phyloP scores from a whole-genome alignment of 2,888 invertebrate genomes.

The Seira ritae region DNA sequence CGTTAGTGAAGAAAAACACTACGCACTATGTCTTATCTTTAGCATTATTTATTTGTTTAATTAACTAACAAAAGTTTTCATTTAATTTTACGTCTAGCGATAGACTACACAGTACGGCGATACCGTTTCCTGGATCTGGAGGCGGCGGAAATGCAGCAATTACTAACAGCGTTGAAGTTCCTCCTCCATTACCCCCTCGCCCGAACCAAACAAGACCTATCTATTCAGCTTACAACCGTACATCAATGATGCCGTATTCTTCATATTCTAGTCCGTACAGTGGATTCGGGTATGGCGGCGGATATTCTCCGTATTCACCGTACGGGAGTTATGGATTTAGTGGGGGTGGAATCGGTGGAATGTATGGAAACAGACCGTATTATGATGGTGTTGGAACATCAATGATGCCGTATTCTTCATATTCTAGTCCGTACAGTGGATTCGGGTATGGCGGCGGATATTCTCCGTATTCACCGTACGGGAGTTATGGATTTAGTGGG shows the following conservation, averaged over 20 bases:
- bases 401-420: constrained; percentile 35
- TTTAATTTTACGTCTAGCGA: constrained; percentile 53
- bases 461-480: constrained; percentile 29
- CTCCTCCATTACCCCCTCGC: constrained; percentile 71
- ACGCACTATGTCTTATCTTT: not conserved
- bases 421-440: constrained; percentile 45
- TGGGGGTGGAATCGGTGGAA: constrained; percentile 47
- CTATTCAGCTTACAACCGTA: constrained; percentile 60
- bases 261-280: constrained; percentile 53
- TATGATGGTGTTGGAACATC: constrained; percentile 43
- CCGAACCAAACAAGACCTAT: constrained; percentile 68
- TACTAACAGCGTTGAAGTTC: not conserved
- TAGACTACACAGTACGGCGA: constrained; percentile 71
- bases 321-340: constrained; percentile 36
- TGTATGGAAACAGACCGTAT: constrained; percentile 45
- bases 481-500: constrained; percentile 41
- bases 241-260: constrained; percentile 53
- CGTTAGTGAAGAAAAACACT: too few relatives aligned
- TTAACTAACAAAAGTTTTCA: not conserved
- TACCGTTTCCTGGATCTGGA: constrained; percentile 64
- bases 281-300: constrained; percentile 28
- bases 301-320: constrained; percentile 30
- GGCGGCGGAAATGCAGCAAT: constrained; percentile 51
- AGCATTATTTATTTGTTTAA: constrained; percentile 5
- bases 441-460: constrained; percentile 33